Evolutionary conservation across 2,797 vertebrate genomes (phyloP).

Genomic region (Hozukius guyotensis): DNA sequence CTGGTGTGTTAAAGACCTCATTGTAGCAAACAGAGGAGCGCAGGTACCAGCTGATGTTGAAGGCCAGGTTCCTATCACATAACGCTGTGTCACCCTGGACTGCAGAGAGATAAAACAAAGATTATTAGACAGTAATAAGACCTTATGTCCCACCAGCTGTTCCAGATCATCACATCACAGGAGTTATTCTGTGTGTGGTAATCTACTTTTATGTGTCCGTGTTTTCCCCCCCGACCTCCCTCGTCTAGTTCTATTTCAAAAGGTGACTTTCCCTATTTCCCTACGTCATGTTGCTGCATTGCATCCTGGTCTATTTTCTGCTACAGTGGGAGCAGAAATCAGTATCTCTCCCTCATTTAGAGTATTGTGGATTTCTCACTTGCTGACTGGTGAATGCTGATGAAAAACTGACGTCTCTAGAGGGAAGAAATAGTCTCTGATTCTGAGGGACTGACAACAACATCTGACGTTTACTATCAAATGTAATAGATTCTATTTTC

Average conservation of each 20-base stretch:
- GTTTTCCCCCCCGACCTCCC: background rate
- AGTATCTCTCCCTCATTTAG: background rate
- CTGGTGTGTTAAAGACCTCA: slow-evolving; percentile 93
- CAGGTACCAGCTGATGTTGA: slow-evolving; percentile 94
- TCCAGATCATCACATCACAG: background rate
- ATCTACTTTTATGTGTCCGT: background rate
- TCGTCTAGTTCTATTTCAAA: background rate
- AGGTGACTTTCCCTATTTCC: background rate
- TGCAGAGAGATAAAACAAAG: slow-evolving; percentile 47
- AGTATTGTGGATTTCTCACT: background rate
- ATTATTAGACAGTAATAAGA: background rate
- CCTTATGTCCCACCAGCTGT: background rate
- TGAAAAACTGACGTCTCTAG: background rate
- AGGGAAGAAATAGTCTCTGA: background rate
- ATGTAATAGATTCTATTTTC: background rate
- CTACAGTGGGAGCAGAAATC: background rate
- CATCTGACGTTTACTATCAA: background rate
- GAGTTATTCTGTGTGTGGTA: background rate
- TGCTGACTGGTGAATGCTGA: background rate
- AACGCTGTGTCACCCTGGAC: slow-evolving; percentile 85
- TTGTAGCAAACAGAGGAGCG: slow-evolving; percentile 96
- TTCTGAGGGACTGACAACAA: background rate
- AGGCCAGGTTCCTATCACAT: slow-evolving; percentile 84
- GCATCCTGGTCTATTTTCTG: slow-evolving; percentile 2
- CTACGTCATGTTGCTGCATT: background rate